These are phyloP conservation scores for Scelioninae gen. 2 DNA, from an alignment of 2,888 invertebrate species.

Conservation along the genomic window DNA sequence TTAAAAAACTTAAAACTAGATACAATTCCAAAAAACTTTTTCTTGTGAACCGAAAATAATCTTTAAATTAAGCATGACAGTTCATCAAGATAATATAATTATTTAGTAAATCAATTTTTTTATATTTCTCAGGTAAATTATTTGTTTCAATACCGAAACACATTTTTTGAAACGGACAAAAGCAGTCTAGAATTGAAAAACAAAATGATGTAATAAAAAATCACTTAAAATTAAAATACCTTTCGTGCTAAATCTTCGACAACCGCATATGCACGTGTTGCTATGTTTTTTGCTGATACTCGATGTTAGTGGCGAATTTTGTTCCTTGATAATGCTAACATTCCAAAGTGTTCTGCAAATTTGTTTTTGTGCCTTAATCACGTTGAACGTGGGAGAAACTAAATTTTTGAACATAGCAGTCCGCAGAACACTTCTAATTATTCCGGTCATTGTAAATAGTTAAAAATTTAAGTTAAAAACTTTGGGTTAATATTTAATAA, in stretches of 20 bases:
- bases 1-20: too few species aligned
- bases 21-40: too few species aligned
- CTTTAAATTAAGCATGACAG: too few species aligned
- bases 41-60: too few species aligned
- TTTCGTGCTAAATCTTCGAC: conserved; percentile 82
- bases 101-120: too few species aligned
- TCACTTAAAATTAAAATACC: too few species aligned
- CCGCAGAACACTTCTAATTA: conserved; percentile 80
- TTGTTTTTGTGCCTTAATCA: conserved; percentile 79
- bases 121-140: too few species aligned
- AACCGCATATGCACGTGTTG: conserved; percentile 81
- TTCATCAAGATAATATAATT: too few species aligned
- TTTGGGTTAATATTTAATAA: background rate
- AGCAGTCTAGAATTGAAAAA: background rate
- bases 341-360: conserved; percentile 85
- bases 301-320: conserved; percentile 63
- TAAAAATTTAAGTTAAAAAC: background rate
- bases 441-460: conserved; percentile 80
- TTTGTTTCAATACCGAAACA: too few species aligned
- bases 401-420: conserved; percentile 72
- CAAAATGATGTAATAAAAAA: conserved; percentile 3
- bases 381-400: conserved; percentile 74
- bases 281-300: conserved; percentile 47
- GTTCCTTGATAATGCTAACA: conserved; percentile 78
- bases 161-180: too few species aligned